Evolutionary conservation across 2,888 invertebrate species (phyloP), one percentile per base, ranked within the genome.

Genomic region (Crocallis elinguaria): DNA sequence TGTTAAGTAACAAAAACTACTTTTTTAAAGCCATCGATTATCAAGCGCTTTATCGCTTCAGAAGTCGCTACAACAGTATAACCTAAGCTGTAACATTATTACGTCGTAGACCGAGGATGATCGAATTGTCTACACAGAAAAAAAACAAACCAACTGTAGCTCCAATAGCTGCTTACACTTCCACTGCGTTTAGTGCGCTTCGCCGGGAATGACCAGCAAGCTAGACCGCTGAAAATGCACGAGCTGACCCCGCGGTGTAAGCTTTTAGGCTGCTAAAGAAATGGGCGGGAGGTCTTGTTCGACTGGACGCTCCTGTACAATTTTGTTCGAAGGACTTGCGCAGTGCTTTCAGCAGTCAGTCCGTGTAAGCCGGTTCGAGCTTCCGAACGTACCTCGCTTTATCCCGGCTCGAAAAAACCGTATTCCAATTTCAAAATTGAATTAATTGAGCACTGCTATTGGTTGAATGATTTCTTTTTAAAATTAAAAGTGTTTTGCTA

Each of bases 111-210:
- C 37, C 21, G 3, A 11, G 4, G 9, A 17, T 23, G 19, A 19
- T 30, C 12, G 27, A 37, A 23, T 36, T n/a, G 14, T 29, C 42
- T 35, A 32, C 16, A 27, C 11, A n/a, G 37, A 23, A 12, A 33
- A 48, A 51, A 44, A 37, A 29, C 1, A 36, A 84, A 88, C 88
- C 88, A 88, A 86, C 88, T 88, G 88, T 88, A 81, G 89, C 77
- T 81, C 84, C 83, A 49, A 55, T 73, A 71, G 69, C 68, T 71
- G 67, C 62, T 58, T 64, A 46, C 29, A 64, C 63, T 53, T 57
- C 27, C 62, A 64, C 62, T 69, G 63, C 62, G 46, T 45, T 46
- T 60, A 60, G 63, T 69, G 68, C 71, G 71, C 64, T 76, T 65
- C 63, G 53, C 63, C 56, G 52, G 58, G 48, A 43, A 38, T 16